Base-by-base conservation (phyloP, 23 tunicate species). In the Trididemnum nubilum region DNA sequence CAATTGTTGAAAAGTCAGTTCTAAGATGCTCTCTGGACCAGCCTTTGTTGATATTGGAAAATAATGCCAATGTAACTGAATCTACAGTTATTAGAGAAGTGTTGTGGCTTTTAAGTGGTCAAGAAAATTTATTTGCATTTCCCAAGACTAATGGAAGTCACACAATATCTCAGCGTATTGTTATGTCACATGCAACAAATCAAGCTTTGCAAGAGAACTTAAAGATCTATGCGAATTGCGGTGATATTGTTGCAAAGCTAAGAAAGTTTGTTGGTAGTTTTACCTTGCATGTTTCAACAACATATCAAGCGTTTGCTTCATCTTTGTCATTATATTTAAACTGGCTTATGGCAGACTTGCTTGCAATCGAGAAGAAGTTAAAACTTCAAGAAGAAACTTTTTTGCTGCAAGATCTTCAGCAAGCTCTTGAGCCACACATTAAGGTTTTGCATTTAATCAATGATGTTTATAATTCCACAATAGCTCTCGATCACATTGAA, bases 271-370 rank as follows among this genome's bases (percentile, higher is more conserved):
- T 80, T 12, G 71, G 78, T 73, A 33, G 82, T 12, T 33, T 54
- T 15, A 73, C 52, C 3, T 61, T 79, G 27, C 85, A 51, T 5
- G 54, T 54, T 25, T 76, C 72, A 21, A 78, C 64, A 33, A 92
- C 97, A 7, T 92, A 86, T 79, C 77, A 92, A 79, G 92, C 97
- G 22, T 92, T 92, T 82, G 82, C 92, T 44, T 82, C 77, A 39
- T 76, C 85, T 35, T 37, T 87, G 67, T 61, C 57, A 44, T 0
- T 51, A 12, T 92, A 77, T 64, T 35, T 87, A 0, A 64, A 86
- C 21, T 39, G 76, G 66, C 67, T 92, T 22, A 51, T 76, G 28
- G 26, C 65, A 0, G 79, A 86, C 51, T 35, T 92, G 34, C 21
- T 76, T 25, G 36, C 33, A 0, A 35, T 82, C 12, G 92, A 92